These are phyloP conservation scores for Baccha elongata DNA, from an alignment of 2,888 invertebrate genomes.

Conservation along the genomic window DNA sequence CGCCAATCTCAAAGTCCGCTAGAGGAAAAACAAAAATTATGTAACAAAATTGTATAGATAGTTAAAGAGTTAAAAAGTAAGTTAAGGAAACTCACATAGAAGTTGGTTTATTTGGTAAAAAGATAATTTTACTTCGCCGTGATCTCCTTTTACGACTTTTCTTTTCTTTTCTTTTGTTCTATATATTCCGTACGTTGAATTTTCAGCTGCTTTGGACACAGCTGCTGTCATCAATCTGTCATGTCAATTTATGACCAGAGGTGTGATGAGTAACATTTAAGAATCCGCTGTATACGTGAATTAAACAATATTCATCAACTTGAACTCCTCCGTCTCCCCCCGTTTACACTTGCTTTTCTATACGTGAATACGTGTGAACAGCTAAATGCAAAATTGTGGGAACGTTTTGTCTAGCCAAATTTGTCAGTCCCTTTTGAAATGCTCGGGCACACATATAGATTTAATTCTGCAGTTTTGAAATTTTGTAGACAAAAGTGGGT, in stretches of 20 bases:
- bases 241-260: neutral
- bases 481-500: too few species aligned
- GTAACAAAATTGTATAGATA: neutral
- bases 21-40: conserved; percentile 6
- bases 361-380: too few species aligned
- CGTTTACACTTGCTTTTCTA: too few species aligned
- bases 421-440: too few species aligned
- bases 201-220: conserved; percentile 18
- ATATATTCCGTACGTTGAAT: neutral
- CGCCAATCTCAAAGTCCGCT: neutral
- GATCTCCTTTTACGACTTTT: conserved; percentile 1
- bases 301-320: too few species aligned
- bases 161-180: neutral
- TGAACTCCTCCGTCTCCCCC: too few species aligned
- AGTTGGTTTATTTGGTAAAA: conserved; percentile 19
- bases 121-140: neutral
- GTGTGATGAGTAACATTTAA: neutral
- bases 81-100: neutral
- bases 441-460: too few species aligned
- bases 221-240: conserved; percentile 11
- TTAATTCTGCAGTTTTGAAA: too few species aligned
- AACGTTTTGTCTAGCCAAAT: too few species aligned
- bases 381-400: too few species aligned
- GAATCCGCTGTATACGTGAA: neutral
- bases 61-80: neutral